phyloP scores from a whole-genome alignment of 2,797 vertebrate genomes.

The Dendrocincla tyrannina region DNA sequence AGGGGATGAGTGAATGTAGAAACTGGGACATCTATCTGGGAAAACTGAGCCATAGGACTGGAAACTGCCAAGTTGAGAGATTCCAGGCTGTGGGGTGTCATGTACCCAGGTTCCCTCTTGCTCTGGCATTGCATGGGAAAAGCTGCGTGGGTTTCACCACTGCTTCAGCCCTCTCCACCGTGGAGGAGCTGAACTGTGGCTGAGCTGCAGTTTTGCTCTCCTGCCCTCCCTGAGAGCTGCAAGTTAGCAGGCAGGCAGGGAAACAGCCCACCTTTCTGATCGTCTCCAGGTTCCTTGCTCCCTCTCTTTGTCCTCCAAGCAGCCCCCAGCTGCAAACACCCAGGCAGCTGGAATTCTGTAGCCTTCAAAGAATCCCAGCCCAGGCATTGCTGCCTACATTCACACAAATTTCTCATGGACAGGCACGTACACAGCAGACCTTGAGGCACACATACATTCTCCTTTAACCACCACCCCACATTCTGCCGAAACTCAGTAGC shows the following conservation, averaged over 20 bases:
- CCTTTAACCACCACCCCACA: not conserved
- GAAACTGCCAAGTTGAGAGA: not conserved
- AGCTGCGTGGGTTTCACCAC: not conserved
- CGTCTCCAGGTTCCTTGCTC: not conserved
- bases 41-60: not conserved
- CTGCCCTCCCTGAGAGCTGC: not conserved
- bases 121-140: not conserved
- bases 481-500: not conserved
- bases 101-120: not conserved
- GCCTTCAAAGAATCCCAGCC: not conserved
- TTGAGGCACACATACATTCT: not conserved
- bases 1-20: not conserved
- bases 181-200: not conserved
- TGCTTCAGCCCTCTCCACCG: not conserved
- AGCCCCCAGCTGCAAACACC: not conserved
- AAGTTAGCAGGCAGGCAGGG: not conserved
- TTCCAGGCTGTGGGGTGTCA: not conserved
- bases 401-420: fast-evolving
- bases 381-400: not conserved
- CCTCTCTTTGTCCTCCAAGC: not conserved
- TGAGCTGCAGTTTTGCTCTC: not conserved
- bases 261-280: not conserved
- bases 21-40: not conserved
- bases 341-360: not conserved
- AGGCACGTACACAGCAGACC: fast-evolving